Percentiles rank a stretch among this genome's conserved stretches.
Conservation (phyloP, 2,797 vertebrate species). For the Sebastes oblongus region DNA sequence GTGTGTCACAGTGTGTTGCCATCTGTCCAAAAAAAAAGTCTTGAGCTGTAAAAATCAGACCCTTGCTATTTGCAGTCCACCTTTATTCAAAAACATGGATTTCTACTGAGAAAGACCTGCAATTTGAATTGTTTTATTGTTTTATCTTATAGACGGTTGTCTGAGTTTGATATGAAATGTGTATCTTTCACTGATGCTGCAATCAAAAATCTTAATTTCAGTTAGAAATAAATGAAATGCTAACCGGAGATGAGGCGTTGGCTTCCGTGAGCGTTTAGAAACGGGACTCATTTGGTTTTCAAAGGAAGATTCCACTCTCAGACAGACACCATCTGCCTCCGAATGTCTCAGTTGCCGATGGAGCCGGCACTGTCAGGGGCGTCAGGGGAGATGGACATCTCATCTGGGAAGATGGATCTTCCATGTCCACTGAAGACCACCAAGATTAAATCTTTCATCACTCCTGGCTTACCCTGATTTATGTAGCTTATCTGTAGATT, state of each 20-base stretch:
- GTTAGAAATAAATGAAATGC: not conserved
- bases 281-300: constrained; percentile 26
- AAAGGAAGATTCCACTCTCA: constrained; percentile 10
- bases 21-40: constrained; percentile 55
- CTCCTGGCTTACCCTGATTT: constrained; percentile 57
- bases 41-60: constrained; percentile 7
- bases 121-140: not conserved
- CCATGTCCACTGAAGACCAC: constrained; percentile 46
- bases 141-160: too few relatives aligned
- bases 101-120: not conserved
- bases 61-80: not conserved
- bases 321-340: constrained; percentile 34
- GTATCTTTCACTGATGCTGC: not conserved
- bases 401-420: constrained; percentile 59
- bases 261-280: not conserved
- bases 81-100: constrained; percentile 6
- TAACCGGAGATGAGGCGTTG: not conserved
- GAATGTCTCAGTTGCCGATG: constrained; percentile 1
- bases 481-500: constrained; percentile 55
- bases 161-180: not conserved
- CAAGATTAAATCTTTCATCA: constrained; percentile 67
- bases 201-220: not conserved
- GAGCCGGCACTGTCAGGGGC: constrained; percentile 32
- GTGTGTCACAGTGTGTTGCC: constrained; percentile 53
- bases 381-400: constrained; percentile 42